Percentiles rank a stretch among this genome's conserved stretches.
Conservation (phyloP, 35 echinoderm and acorn worm species). For the Antedon bifida region DNA sequence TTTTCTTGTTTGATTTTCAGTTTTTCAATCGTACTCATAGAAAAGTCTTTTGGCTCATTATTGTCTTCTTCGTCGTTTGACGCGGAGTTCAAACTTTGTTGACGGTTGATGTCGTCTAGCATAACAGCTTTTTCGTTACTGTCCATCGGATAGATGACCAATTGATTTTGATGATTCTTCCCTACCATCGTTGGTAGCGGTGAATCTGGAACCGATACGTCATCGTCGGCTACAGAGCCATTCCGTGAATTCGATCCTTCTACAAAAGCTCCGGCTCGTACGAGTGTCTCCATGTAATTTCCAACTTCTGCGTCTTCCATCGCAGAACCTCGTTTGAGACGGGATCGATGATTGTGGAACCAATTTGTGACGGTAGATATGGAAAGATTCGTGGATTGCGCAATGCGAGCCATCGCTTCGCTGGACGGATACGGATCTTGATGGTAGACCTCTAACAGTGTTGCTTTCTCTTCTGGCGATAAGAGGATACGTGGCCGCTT, state of each 20-base stretch:
- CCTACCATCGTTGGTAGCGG: background rate
- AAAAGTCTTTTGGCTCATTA: background rate
- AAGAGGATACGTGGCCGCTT: conserved; percentile 81
- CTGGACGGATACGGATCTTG: conserved; percentile 83
- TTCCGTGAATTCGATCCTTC: background rate
- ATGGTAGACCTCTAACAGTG: conserved; percentile 51
- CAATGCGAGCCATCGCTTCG: conserved; percentile 59
- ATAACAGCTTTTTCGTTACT: background rate
- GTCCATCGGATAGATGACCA: background rate
- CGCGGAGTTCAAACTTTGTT: background rate
- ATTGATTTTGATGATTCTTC: background rate
- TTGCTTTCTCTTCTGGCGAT: conserved; percentile 66
- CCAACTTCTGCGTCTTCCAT: background rate
- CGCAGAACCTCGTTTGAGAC: conserved; percentile 42
- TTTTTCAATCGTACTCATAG: background rate
- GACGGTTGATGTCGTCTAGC: background rate
- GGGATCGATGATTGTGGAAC: conserved; percentile 94
- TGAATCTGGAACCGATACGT: background rate
- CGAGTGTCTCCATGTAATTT: background rate
- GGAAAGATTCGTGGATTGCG: conserved; percentile 47
- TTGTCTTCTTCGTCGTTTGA: background rate
- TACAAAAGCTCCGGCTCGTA: background rate
- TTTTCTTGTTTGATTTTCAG: background rate
- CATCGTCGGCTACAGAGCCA: background rate
- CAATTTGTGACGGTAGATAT: conserved; percentile 90